Percentiles rank a stretch among this genome's conserved stretches.
These are phyloP conservation scores for Panzeria rudis DNA, from an alignment of 2,888 invertebrate species.

Conservation along the genomic window DNA sequence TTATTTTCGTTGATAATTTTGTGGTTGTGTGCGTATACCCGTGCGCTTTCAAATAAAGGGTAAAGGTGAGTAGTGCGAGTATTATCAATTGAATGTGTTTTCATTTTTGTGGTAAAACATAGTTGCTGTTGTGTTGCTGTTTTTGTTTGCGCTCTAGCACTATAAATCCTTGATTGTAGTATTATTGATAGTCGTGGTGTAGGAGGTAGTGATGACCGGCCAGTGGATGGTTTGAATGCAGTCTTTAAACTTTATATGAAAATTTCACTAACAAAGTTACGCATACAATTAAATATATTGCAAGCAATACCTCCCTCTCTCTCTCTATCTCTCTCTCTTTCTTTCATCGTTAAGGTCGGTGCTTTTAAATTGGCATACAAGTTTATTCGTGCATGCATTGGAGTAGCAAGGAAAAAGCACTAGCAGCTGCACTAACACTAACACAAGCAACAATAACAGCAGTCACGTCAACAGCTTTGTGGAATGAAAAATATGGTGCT, in stretches of 20 bases:
- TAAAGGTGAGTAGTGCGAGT: slow-evolving; percentile 26
- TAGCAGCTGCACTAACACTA: not conserved
- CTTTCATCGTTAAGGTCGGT: slow-evolving; percentile 16
- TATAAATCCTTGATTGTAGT: not conserved
- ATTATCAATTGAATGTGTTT: slow-evolving; percentile 50
- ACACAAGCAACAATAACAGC: slow-evolving; percentile 12
- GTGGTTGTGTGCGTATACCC: not conserved
- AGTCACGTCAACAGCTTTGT: slow-evolving; percentile 7
- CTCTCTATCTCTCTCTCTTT: too few species aligned
- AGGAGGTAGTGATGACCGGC: not conserved
- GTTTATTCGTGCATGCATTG: slow-evolving; percentile 49
- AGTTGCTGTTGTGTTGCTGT: not conserved
- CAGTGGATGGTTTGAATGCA: not conserved
- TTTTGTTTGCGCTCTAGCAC: not conserved
- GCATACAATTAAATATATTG: not conserved
- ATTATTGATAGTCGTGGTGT: not conserved
- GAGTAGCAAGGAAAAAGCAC: slow-evolving; percentile 1
- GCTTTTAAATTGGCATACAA: slow-evolving; percentile 57
- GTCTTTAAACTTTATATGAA: not conserved
- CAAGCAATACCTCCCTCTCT: slow-evolving; percentile 2
- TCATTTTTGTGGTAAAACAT: slow-evolving; percentile 38
- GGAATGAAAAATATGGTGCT: slow-evolving; percentile 6
- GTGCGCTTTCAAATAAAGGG: slow-evolving; percentile 21
- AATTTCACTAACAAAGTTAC: not conserved
- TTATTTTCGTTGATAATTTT: not conserved